Percentiles rank a stretch among this genome's conserved stretches.
Evolutionary conservation across 2,113 vertebrate genomes (phyloP).

Genomic region (Cygnus atratus): DNA sequence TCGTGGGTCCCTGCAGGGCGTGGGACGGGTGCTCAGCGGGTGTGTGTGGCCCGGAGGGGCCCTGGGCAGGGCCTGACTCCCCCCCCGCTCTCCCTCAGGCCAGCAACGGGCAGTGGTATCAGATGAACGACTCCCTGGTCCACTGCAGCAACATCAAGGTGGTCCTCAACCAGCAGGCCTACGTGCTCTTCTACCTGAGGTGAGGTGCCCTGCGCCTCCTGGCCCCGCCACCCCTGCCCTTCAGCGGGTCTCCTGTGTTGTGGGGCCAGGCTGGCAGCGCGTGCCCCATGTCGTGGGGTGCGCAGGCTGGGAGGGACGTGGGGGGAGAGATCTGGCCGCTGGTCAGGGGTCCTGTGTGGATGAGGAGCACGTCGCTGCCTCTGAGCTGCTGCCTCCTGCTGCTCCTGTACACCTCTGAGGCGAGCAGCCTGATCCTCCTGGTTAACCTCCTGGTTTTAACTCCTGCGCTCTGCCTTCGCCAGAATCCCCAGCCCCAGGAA

Average conservation of each 20-base stretch:
- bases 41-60: neutral
- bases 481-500: conserved; percentile 87
- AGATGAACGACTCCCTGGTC: conserved; percentile 95
- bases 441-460: accelerated
- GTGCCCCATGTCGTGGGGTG: accelerated
- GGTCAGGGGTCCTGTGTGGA: neutral
- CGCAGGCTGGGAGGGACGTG: accelerated
- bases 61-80: neutral
- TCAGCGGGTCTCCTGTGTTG: no score
- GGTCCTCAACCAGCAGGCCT: conserved; percentile 96
- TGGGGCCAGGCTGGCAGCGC: neutral
- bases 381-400: accelerated
- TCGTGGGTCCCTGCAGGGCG: accelerated
- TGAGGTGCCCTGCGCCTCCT: neutral
- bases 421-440: no score
- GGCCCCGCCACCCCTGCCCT: neutral
- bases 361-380: neutral
- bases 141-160: conserved; percentile 93
- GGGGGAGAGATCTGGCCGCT: neutral
- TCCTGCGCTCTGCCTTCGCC: accelerated
- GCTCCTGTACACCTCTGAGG: accelerated
- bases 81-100: conserved; percentile 71
- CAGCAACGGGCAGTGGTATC: conserved; percentile 96
- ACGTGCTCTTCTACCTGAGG: conserved; percentile 95
- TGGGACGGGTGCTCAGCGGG: neutral